Evolutionary conservation across 2,113 vertebrate genomes (phyloP).

Genomic region (Gadus macrocephalus): DNA sequence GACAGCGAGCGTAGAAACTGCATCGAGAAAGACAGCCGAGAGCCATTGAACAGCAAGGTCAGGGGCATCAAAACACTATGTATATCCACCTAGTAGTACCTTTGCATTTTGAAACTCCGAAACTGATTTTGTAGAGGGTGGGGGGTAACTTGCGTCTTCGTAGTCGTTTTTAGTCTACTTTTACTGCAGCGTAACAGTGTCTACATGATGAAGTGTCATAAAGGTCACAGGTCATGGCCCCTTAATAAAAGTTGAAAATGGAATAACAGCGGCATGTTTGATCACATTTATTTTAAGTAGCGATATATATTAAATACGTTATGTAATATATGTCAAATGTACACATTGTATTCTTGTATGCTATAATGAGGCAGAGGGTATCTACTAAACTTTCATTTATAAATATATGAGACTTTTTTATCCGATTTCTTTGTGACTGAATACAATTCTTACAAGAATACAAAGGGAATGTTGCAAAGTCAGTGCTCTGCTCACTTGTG

Average conservation of each 20-base stretch:
- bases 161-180: background rate
- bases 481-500: background rate
- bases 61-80: background rate
- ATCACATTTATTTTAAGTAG: background rate
- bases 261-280: conserved; percentile 5
- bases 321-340: background rate
- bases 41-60: no score
- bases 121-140: conserved; percentile 14
- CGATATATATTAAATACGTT: background rate
- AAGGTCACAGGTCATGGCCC: no score
- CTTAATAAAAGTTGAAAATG: conserved; percentile 68
- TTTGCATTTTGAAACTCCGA: background rate
- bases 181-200: background rate
- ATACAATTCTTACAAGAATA: background rate
- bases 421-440: background rate
- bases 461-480: background rate
- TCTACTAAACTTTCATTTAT: no score
- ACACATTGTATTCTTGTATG: background rate
- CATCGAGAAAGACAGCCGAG: conserved; percentile 1
- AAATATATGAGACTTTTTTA: background rate
- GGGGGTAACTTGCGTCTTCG: background rate
- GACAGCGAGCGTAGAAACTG: background rate
- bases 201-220: background rate
- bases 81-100: background rate
- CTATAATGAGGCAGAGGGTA: no score